Evolutionary conservation across 2,113 vertebrate species (phyloP).

Genomic region (Rallus limicola): DNA sequence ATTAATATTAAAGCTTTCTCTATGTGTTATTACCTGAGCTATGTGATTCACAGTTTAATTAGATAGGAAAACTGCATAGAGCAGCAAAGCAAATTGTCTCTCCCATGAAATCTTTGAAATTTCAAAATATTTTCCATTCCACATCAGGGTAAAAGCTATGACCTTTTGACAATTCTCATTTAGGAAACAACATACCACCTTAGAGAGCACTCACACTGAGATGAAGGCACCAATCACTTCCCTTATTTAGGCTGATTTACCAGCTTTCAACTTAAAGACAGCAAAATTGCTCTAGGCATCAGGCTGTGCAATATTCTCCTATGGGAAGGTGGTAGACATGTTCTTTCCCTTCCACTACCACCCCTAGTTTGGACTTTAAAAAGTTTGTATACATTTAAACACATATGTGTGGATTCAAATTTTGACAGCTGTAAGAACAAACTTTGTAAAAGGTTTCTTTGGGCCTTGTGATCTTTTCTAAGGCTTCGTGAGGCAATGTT

Average conservation of each 20-base stretch:
- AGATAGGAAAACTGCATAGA: neutral
- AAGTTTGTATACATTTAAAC: neutral
- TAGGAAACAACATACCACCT: neutral
- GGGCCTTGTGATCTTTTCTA: neutral
- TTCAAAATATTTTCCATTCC: slow-evolving; percentile 1
- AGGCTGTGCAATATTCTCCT: neutral
- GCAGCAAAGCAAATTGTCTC: neutral
- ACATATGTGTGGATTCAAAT: neutral
- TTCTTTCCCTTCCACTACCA: neutral
- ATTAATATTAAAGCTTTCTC: slow-evolving; percentile 42
- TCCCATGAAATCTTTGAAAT: neutral
- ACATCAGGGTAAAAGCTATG: neutral
- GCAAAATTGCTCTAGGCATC: neutral
- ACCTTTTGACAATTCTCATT: neutral
- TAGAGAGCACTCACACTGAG: slow-evolving; percentile 10
- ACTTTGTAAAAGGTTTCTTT: neutral
- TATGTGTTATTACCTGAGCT: slow-evolving; percentile 8
- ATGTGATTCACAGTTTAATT: slow-evolving; percentile 35
- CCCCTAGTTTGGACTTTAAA: neutral
- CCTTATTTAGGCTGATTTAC: neutral
- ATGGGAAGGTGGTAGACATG: neutral
- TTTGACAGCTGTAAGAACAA: neutral
- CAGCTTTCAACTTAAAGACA: slow-evolving; percentile 3
- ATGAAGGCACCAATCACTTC: neutral
- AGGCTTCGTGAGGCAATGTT: neutral